phyloP scores from a whole-genome alignment of 2,797 vertebrate species.

The Iguana delicatissima region DNA sequence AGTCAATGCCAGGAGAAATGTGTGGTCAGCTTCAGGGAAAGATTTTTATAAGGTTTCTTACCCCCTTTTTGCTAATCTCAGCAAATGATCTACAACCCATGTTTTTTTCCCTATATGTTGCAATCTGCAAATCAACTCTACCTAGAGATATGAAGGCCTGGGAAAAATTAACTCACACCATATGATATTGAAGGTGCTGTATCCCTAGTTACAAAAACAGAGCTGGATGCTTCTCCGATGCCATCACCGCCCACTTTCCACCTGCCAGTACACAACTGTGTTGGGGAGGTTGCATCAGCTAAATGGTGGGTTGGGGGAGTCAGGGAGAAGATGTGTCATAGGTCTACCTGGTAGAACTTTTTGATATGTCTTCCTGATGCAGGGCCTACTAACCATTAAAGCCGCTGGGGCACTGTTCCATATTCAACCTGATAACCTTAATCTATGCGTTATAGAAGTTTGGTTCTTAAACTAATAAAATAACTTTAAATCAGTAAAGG shows the following conservation, averaged over 20 bases:
- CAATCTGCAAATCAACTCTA: not conserved
- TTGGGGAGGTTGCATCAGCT: too few species aligned
- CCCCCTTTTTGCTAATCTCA: not conserved
- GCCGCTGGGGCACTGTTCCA: too few species aligned
- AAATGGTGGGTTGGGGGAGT: too few species aligned
- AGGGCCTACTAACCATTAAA: too few species aligned
- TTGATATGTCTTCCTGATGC: too few species aligned
- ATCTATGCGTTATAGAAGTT: not conserved
- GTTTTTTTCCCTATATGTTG: not conserved
- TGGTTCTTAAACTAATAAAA: not conserved
- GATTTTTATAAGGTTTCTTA: not conserved
- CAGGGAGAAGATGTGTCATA: too few species aligned
- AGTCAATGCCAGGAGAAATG: constrained; percentile 17
- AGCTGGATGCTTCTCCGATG: too few species aligned
- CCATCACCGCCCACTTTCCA: too few species aligned
- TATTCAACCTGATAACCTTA: not conserved
- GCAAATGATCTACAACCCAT: constrained; percentile 7
- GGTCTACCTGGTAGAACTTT: too few species aligned
- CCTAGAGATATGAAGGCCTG: not conserved
- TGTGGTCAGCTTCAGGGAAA: not conserved
- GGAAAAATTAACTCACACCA: not conserved
- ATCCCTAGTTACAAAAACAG: too few species aligned
- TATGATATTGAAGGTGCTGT: not conserved
- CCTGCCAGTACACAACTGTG: too few species aligned
- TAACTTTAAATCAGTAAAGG: not conserved